Conservation (phyloP, 30 jellyfish, hydroid and myxozoan genomes). For the Sanderia malayensis region DNA sequence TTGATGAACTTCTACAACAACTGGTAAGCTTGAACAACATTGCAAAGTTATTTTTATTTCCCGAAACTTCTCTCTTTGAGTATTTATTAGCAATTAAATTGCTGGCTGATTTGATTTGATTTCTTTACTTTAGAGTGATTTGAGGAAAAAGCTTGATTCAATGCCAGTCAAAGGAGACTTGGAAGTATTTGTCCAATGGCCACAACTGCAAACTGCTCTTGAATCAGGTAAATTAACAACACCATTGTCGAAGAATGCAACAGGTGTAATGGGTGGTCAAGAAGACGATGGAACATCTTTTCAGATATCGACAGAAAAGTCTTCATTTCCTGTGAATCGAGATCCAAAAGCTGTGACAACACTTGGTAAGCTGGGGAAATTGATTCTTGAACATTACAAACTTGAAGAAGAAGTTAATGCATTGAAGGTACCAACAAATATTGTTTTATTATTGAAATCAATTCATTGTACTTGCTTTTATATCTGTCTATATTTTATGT, state of each 20-base stretch:
- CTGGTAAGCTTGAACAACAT: conserved; percentile 26
- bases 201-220: conserved; percentile 45
- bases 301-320: background rate
- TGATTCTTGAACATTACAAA: conserved; percentile 16
- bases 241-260: background rate
- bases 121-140: conserved; percentile 2
- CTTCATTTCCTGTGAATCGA: background rate
- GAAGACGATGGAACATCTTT: background rate
- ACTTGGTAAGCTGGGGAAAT: conserved; percentile 35
- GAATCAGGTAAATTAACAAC: conserved; percentile 15
- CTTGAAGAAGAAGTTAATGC: conserved; percentile 46
- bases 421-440: conserved; percentile 43
- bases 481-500: too few relatives aligned
- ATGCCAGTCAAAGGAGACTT: conserved; percentile 33
- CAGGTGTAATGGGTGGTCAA: background rate
- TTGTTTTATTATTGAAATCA: too few relatives aligned
- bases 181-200: conserved; percentile 42
- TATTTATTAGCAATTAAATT: too few relatives aligned
- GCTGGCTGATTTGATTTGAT: too few relatives aligned
- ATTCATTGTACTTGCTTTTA: too few relatives aligned
- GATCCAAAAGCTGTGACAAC: conserved; percentile 21
- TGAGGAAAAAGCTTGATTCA: background rate
- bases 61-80: too few relatives aligned
- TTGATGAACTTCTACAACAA: conserved; percentile 28
- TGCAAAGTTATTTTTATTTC: too few relatives aligned